Percentiles rank a stretch among this genome's conserved stretches.
Conservation (phyloP, 2,113 vertebrate species). For the Fregata magnificens region DNA sequence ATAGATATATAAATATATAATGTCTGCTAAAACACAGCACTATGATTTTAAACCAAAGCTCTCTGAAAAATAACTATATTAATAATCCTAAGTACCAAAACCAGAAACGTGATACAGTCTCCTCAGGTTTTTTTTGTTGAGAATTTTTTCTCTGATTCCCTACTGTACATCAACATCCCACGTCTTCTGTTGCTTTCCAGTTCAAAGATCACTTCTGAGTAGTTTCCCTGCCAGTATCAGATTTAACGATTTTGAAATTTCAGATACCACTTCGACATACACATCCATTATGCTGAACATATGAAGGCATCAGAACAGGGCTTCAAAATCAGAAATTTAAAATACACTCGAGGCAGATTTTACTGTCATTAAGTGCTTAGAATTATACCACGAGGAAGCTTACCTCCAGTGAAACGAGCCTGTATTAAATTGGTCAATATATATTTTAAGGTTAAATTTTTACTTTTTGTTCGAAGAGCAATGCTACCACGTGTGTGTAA, state of each 20-base stretch:
- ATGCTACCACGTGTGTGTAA: rapidly evolving
- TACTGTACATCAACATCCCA: neutral
- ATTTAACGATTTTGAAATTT: neutral
- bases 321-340: neutral
- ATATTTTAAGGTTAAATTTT: neutral
- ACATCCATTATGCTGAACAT: neutral
- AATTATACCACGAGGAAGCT: neutral
- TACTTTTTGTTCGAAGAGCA: neutral
- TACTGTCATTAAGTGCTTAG: neutral
- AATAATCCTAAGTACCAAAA: neutral
- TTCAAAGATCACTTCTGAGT: neutral
- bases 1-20: neutral
- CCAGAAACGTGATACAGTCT: neutral
- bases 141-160: neutral
- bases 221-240: neutral
- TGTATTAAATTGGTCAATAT: rapidly evolving
- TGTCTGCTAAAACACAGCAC: neutral
- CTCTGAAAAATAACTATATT: neutral
- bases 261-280: neutral
- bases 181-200: neutral
- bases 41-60: neutral
- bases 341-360: neutral
- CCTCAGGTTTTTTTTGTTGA: neutral
- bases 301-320: neutral
- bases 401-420: neutral